Base-by-base conservation (phyloP, 2,113 vertebrate species). In the Taxidea taxus region DNA sequence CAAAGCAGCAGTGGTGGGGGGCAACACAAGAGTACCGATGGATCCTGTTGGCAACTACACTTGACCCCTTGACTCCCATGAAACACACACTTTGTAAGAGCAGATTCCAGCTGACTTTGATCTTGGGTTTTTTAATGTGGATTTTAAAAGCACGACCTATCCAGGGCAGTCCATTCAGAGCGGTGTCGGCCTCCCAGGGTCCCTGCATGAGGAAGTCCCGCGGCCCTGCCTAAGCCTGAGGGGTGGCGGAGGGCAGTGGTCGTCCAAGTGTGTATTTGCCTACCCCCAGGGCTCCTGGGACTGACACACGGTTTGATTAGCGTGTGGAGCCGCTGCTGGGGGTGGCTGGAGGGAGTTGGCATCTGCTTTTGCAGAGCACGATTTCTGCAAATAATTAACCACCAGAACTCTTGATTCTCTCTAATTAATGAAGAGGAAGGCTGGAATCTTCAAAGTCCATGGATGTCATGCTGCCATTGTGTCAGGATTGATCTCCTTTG, bases 361-460 rank as follows among this genome's bases (percentile, higher is more conserved):
- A 93, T 97, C 97, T 90, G 97, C 92, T 97, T 97, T 97, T 87
- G 78, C 92, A 90, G 89, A 96, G 94, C 68, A 89, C 88, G 94
- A 83, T 97, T 97, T 97, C 96, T 98, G 96, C 96, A 97, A 98
- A 98, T 97, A 97, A 98, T 97, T 98, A 98, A 97, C 97, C 94
- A 96, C 88, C 92, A 97, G 96, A 96, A 97, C 96, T 97, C 87
- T 96, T 97, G 97, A 96, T 97, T 97, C 96, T 97, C 82, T 97
- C 96, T 97, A 98, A 98, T 98, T 98, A 97, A 98, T 94, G 98
- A 96, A 98, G 97, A 98, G 93, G 95, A 97, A 97, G 96, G 62
- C 96, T 96, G 89, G 81, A 96, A 95, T 93, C 94, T 98, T 98
- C 98, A 95, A 95, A 97, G 96, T 96, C 98, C 96, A 74, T 7